A percentile compares a stretch with the other conserved stretches of the same genome.
These are phyloP conservation scores for Lichenostomus cassidix DNA, from an alignment of 2,113 vertebrate genomes.

Conservation along the genomic window DNA sequence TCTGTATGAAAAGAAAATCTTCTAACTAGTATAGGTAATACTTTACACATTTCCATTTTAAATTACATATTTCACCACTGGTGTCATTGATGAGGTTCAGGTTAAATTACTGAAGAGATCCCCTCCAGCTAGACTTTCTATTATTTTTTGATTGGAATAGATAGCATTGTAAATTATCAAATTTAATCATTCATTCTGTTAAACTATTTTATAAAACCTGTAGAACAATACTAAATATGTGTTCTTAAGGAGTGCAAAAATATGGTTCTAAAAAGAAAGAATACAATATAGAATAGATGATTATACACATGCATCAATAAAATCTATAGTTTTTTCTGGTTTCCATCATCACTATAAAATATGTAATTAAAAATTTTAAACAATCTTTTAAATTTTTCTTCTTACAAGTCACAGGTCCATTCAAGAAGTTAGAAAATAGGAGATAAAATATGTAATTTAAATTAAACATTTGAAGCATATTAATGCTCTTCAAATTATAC, in stretches of 20 bases:
- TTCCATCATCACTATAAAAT: not conserved
- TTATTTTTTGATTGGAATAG: not conserved
- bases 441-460: not conserved
- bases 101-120: not conserved
- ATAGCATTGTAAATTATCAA: not conserved
- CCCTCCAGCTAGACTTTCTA: not conserved
- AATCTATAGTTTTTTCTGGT: not conserved
- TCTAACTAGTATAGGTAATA: not conserved
- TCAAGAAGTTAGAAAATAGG: not conserved
- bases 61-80: not conserved
- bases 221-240: not conserved
- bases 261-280: not conserved
- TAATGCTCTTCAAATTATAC: not conserved
- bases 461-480: not conserved
- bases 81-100: not conserved
- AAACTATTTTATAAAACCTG: not conserved
- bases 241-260: not conserved
- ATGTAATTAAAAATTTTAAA: not conserved
- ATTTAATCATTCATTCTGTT: not conserved
- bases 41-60: not conserved
- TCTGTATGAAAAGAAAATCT: not conserved
- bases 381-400: not conserved
- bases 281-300: not conserved
- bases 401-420: not conserved
- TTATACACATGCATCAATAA: not conserved